phyloP scores from a whole-genome alignment of 2,797 vertebrate species.

The Mormyrus proboscirostris region DNA sequence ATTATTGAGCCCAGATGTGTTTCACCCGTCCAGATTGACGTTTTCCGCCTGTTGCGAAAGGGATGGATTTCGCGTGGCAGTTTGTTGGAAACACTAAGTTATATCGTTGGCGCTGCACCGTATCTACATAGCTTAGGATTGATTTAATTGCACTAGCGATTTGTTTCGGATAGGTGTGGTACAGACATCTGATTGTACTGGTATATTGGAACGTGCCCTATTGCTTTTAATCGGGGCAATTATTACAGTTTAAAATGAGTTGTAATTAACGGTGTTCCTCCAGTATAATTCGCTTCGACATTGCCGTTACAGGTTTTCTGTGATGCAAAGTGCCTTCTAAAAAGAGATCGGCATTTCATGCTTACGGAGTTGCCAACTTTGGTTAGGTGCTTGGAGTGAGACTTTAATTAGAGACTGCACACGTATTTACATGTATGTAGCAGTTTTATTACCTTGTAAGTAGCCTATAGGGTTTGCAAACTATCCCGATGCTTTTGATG shows the following conservation, averaged over 20 bases:
- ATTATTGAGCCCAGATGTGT: background rate
- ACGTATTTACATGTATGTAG: background rate
- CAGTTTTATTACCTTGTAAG: background rate
- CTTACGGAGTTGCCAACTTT: background rate
- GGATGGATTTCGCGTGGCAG: background rate
- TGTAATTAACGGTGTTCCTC: background rate
- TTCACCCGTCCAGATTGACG: background rate
- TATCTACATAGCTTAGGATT: background rate
- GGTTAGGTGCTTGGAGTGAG: background rate
- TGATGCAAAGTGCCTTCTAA: background rate
- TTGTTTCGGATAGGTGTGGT: background rate
- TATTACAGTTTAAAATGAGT: background rate
- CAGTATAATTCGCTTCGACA: background rate
- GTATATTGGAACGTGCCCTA: background rate
- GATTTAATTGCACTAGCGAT: background rate
- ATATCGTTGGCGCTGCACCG: background rate
- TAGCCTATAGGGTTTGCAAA: background rate
- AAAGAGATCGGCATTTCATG: background rate
- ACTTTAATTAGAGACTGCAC: background rate
- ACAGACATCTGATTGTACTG: background rate
- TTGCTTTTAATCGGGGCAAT: background rate
- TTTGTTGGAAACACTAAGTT: background rate
- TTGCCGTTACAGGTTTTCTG: background rate
- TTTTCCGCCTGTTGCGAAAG: no score
- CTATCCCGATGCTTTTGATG: background rate